Percentiles rank a stretch among this genome's conserved stretches.
Conservation (phyloP, 1,140 invertebrate genomes). For the Anthonomus grandis region DNA sequence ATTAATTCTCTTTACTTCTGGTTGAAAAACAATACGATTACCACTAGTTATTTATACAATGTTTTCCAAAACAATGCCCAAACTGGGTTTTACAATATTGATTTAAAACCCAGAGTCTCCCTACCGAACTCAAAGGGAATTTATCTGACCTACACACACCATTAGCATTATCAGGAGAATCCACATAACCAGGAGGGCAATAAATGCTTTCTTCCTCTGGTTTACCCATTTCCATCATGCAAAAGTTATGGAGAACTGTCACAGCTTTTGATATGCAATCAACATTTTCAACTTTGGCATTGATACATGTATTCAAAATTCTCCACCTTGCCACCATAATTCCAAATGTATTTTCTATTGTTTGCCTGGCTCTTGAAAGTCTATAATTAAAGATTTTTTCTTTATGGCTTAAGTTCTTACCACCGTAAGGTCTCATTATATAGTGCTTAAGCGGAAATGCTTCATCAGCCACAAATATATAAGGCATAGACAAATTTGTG, state of each 20-base stretch:
- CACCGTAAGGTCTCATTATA: constrained; percentile 29
- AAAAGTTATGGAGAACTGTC: constrained; percentile 19
- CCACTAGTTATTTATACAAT: no score
- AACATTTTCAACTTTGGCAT: constrained; percentile 21
- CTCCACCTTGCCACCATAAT: no score
- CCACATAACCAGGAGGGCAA: constrained; percentile 16
- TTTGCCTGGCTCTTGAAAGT: constrained; percentile 39
- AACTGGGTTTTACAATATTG: no score
- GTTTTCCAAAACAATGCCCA: no score
- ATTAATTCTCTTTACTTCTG: no score
- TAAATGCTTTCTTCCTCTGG: background rate
- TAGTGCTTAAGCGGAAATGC: constrained; percentile 29
- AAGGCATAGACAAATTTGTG: background rate
- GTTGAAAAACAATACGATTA: no score
- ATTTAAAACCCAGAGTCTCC: constrained; percentile 1
- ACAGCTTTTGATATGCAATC: constrained; percentile 19
- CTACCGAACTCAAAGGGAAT: constrained; percentile 5
- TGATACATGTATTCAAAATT: constrained; percentile 17
- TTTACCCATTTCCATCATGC: constrained; percentile 1
- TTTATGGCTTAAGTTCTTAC: constrained; percentile 11
- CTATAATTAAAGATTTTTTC: constrained; percentile 29
- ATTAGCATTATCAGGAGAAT: constrained; percentile 3
- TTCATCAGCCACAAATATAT: constrained; percentile 31
- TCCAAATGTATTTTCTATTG: constrained; percentile 50
- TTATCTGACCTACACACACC: constrained; percentile 7